phyloP scores from a whole-genome alignment of 2,113 vertebrate genomes.

The Apaloderma vittatum region DNA sequence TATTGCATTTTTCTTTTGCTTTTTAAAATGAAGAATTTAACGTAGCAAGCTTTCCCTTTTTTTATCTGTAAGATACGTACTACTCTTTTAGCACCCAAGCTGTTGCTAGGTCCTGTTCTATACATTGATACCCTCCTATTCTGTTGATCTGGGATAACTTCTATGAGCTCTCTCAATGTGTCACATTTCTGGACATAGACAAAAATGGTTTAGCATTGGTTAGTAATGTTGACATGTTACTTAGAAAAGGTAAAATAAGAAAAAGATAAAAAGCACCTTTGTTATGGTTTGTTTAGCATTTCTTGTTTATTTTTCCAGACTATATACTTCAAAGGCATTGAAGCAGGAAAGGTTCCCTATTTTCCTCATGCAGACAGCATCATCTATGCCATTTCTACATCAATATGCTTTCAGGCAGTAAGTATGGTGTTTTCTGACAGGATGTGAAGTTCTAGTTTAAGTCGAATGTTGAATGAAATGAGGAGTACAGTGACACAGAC shows the following conservation, averaged over 20 bases:
- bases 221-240: background rate
- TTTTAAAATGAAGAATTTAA: background rate
- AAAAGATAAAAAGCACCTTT: background rate
- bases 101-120: background rate
- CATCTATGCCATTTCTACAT: constrained; percentile 95
- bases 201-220: background rate
- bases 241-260: background rate
- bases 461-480: background rate
- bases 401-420: constrained; percentile 98
- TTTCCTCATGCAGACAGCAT: constrained; percentile 94
- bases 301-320: constrained; percentile 80
- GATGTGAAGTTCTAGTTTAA: background rate
- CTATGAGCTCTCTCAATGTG: background rate
- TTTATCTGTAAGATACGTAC: background rate
- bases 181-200: background rate
- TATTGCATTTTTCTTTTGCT: constrained; percentile 24
- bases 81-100: background rate
- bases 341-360: constrained; percentile 94
- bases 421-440: constrained; percentile 71
- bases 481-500: background rate
- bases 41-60: background rate
- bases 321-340: constrained; percentile 98
- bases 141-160: background rate
- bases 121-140: background rate
- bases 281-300: background rate